Evolutionary conservation across 2,113 vertebrate genomes (phyloP), one percentile per base, ranked within the genome.

Genomic region (Pomatostomus ruficeps): DNA sequence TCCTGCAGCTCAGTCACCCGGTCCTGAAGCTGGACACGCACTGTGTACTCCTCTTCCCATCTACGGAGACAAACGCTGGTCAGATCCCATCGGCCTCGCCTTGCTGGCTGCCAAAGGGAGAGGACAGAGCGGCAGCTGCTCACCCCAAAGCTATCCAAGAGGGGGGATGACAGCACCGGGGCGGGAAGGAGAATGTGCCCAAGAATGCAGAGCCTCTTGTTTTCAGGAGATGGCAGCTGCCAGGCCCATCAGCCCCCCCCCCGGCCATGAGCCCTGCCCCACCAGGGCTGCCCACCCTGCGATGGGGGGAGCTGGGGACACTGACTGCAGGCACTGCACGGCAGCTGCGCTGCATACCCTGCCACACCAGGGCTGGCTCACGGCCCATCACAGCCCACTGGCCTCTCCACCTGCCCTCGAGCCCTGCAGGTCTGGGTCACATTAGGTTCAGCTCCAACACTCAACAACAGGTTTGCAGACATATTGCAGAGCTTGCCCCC

Each of bases 1-100:
- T 99, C 99, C 89, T 99, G 98, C n/a, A 99, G 97, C 91, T 99
- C 99, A 2, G 92, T 48, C 78, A 99, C 98, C 51, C 98, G 98
- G 94, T 99, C 98, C 45, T 99, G 98, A 93, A 99, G 97, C 95
- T 99, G 99, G 52, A 98, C 97, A 88, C 99, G 98, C 88, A 99
- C 97, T 0, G 98, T 98, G 94, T 99, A 99, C 77, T 99, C 99
- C 95, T 99, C 98, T 97, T 99, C 99, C 99, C 99, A 99, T 97
- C 99, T 99, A 94, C 72, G 77, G 87, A 96, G 85, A 96, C 78
- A 95, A 74, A 95, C 0, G 7, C 43, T 5, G 42, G 10, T 95
- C 65, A 84, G 66, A 89, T 43, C 92, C 76, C 55, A 51, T 48
- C 1, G 0, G 59, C 62, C 85, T 89, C 1, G 21, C 85, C 65